Conservation (phyloP, 2,113 vertebrate species). For the Furnarius figulus region DNA sequence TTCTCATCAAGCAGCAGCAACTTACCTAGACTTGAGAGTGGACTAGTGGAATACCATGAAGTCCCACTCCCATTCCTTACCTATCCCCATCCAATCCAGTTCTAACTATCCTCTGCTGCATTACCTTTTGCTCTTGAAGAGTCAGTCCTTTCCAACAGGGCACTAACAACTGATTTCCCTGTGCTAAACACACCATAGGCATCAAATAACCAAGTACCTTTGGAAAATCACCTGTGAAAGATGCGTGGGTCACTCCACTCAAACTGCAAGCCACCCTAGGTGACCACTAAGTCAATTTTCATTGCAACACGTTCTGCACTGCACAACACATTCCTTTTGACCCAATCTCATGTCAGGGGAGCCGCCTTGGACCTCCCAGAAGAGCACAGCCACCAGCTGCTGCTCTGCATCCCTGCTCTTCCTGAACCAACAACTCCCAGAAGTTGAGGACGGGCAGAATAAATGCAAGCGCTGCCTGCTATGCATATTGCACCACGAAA, state of each 20-base stretch:
- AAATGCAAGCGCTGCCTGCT: neutral
- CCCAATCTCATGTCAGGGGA: neutral
- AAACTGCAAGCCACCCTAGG: neutral
- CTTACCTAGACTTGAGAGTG: neutral
- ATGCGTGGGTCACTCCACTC: neutral
- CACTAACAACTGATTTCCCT: neutral
- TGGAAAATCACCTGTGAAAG: neutral
- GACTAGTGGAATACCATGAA: neutral
- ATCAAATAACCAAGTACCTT: neutral
- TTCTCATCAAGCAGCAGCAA: neutral
- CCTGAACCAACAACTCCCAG: neutral
- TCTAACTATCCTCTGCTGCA: neutral
- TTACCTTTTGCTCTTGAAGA: neutral
- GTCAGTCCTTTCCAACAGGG: neutral
- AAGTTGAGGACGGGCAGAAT: neutral
- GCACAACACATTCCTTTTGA: neutral
- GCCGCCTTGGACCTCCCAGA: neutral
- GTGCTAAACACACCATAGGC: fast-evolving
- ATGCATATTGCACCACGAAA: neutral
- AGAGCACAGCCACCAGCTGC: neutral
- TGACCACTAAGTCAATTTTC: neutral
- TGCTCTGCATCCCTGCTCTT: neutral
- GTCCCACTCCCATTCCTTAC: neutral
- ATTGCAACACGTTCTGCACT: neutral
- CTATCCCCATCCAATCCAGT: neutral